These are phyloP conservation scores for Pao palembangensis DNA, from an alignment of 2,113 vertebrate species.

Conservation along the genomic window DNA sequence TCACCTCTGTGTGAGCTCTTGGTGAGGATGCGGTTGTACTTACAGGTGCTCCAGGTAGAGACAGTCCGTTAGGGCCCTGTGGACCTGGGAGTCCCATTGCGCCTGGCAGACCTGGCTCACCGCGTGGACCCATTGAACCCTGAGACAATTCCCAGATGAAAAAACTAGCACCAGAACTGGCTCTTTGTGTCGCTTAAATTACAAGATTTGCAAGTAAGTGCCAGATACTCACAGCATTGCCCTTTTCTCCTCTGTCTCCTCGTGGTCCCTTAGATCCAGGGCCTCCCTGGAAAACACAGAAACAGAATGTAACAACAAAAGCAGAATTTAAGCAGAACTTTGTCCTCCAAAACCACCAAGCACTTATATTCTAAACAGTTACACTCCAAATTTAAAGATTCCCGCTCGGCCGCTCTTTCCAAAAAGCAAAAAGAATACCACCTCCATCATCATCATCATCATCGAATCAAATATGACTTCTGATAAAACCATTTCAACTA, in stretches of 20 bases:
- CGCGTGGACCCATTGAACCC: conserved; percentile 87
- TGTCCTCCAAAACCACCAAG: conserved; percentile 45
- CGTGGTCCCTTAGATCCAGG: conserved; percentile 91
- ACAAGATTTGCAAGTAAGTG: background rate
- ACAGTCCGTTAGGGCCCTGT: conserved; percentile 92
- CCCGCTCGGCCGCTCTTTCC: conserved; percentile 42
- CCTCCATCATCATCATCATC: conserved; percentile 29
- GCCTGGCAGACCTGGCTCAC: conserved; percentile 84
- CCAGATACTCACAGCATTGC: conserved; percentile 81
- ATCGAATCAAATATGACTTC: conserved; percentile 24
- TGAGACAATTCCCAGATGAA: conserved; percentile 52
- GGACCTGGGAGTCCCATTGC: conserved; percentile 92
- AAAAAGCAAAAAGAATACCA: conserved; percentile 42
- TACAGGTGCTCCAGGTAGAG: conserved; percentile 93
- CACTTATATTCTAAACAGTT: conserved; percentile 47
- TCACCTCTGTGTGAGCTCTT: background rate
- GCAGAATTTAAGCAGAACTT: conserved; percentile 47
- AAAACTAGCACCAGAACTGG: conserved; percentile 8
- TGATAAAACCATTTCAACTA: conserved; percentile 23
- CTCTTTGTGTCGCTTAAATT: conserved; percentile 20
- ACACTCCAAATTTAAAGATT: conserved; percentile 7
- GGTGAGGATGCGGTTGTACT: conserved; percentile 16
- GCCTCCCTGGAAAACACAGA: conserved; percentile 80
- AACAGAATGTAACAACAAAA: conserved; percentile 48
- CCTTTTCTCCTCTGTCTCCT: conserved; percentile 88